phyloP scores from a whole-genome alignment of 35 echinoderm and acorn worm species.

The Lytechinus pictus region DNA sequence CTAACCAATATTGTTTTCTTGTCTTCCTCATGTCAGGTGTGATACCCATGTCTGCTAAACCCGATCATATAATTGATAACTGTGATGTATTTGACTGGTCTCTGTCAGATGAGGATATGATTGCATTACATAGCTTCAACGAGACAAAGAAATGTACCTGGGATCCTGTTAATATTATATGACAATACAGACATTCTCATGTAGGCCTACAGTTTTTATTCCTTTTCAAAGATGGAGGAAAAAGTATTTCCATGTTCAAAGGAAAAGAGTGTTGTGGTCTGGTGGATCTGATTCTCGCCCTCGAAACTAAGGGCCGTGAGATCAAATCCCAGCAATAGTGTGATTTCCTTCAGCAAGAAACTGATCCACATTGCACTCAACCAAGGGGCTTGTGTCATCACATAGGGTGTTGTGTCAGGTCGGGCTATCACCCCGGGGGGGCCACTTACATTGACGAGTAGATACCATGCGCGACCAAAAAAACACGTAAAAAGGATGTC shows the following conservation, averaged over 20 bases:
- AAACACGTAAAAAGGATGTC: no score
- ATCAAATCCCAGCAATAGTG: no score
- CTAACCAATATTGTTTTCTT: neutral
- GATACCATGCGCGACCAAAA: no score
- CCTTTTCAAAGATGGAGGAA: neutral
- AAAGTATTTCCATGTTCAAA: neutral
- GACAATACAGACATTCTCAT: neutral
- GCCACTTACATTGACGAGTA: no score
- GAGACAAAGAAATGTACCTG: slow-evolving; percentile 32
- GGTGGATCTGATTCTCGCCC: neutral
- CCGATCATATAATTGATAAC: slow-evolving; percentile 70
- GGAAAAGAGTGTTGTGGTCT: neutral
- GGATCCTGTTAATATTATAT: slow-evolving; percentile 48
- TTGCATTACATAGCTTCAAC: slow-evolving; percentile 23
- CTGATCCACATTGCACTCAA: no score
- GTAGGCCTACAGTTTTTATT: neutral
- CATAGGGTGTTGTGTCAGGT: no score
- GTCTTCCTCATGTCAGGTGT: slow-evolving; percentile 51
- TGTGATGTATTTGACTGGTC: slow-evolving; percentile 38
- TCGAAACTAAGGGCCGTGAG: no score
- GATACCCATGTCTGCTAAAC: slow-evolving; percentile 61
- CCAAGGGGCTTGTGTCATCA: no score
- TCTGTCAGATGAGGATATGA: slow-evolving; percentile 56
- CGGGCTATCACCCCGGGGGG: no score
- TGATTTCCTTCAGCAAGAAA: no score